Conservation (phyloP, 2,113 vertebrate species). For the Pandion haliaetus region DNA sequence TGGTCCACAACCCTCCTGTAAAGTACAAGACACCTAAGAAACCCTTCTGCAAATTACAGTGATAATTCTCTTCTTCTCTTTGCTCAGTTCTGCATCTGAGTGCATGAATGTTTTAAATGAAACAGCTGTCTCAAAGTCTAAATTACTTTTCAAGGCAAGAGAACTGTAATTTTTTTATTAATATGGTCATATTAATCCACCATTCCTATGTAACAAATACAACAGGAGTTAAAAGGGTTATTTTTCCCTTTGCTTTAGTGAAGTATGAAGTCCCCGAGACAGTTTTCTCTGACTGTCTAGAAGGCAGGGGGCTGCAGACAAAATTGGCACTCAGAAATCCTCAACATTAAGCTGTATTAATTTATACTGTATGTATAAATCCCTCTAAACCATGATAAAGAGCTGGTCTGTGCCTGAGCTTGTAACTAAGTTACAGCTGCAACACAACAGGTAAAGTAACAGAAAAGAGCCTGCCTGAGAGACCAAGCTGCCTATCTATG, state of each 20-base stretch:
- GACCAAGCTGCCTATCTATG: background rate
- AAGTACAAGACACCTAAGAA: background rate
- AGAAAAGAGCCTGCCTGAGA: background rate
- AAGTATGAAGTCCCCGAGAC: background rate
- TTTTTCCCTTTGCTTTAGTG: background rate
- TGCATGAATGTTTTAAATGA: background rate
- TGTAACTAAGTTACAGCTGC: background rate
- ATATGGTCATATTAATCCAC: background rate
- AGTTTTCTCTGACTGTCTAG: background rate
- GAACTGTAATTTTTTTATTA: background rate
- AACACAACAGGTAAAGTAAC: background rate
- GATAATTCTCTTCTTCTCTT: background rate
- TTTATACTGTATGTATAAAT: background rate
- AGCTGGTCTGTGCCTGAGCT: background rate
- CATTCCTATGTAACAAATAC: background rate
- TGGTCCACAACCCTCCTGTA: background rate
- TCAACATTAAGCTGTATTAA: background rate
- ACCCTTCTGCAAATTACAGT: background rate
- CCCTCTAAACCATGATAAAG: background rate
- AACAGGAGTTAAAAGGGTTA: background rate
- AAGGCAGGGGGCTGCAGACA: background rate
- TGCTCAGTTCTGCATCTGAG: background rate
- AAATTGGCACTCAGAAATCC: background rate
- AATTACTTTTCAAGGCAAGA: conserved; percentile 24
- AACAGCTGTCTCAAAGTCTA: background rate